These are phyloP conservation scores for Xiphorhynchus erythropygius DNA, from an alignment of 2,797 vertebrate species.

Conservation along the genomic window DNA sequence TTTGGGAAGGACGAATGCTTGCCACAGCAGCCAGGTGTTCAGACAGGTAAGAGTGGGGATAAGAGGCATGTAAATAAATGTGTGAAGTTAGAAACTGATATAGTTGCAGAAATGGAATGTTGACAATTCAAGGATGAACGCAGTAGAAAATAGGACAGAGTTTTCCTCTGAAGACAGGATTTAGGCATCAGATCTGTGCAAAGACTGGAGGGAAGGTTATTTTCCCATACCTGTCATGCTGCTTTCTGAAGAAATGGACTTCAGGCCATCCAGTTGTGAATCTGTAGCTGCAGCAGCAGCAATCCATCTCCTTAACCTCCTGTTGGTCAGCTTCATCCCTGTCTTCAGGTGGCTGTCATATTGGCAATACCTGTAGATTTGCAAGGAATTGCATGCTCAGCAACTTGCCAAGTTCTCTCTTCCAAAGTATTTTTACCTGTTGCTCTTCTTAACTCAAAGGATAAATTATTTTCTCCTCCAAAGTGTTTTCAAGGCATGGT, in stretches of 20 bases:
- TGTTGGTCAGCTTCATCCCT: neutral
- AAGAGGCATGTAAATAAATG: neutral
- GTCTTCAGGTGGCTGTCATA: neutral
- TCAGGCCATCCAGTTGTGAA: neutral
- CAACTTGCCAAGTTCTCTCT: neutral
- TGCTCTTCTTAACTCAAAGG: slow-evolving; percentile 16
- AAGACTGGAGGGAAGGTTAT: neutral
- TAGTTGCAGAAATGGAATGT: neutral
- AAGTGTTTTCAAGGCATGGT: slow-evolving; percentile 20
- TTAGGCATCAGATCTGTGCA: neutral
- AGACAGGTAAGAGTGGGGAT: neutral
- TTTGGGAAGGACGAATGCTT: neutral
- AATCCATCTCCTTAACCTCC: neutral
- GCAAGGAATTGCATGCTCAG: neutral
- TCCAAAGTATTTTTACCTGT: neutral
- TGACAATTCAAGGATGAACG: neutral
- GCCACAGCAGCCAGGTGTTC: neutral
- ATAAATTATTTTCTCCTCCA: slow-evolving; percentile 13
- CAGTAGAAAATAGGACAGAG: neutral
- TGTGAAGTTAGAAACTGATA: neutral
- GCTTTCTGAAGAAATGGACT: neutral
- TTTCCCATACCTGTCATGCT: neutral
- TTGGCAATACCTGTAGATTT: neutral
- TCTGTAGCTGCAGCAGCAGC: neutral
- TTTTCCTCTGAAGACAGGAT: neutral